Evolutionary conservation across 2,113 vertebrate genomes (phyloP), one percentile per base, ranked within the genome.

Genomic region (Ceuthmochares aereus): DNA sequence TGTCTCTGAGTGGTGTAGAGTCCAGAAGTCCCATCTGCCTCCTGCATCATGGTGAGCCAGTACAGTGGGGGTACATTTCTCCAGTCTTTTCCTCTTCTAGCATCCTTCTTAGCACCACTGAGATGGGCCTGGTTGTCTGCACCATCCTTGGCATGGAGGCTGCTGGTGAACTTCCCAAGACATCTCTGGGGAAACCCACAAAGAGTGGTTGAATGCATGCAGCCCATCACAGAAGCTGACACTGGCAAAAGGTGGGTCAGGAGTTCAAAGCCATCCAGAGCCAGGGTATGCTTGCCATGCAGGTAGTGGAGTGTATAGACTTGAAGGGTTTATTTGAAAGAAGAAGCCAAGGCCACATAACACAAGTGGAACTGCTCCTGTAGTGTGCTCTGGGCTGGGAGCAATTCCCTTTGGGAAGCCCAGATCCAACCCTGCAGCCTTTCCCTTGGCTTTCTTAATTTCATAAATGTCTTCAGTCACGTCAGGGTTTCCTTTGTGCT

Each of bases 251-350:
- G 8, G 14, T 4, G 2, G 13, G n/a, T 60, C 25, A 42, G 32
- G 14, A 79, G 25, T 66, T 80, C 18, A 36, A 36, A 81, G 42
- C 55, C 22, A 1, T 23, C 36, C 62, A 23, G 19, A 89, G 14
- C 12, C 7, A 37, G 36, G 5, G 4, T 54, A 27, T 60, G n/a
- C 5, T 4, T 80, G 20, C 62, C 0, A 0, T n/a, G 19, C 10
- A 13, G 22, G 22, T 62, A 93, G 60, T 2, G 3, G 15, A 7
- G 51, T 83, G 17, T 20, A 34, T 5, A 37, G 29, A 6, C 19
- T 34, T 76, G 40, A 69, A 54, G 32, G 8, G 16, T 47, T 79
- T 62, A 37, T 60, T 56, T 76, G 75, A 18, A 83, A 73, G 22
- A 66, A 37, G n/a, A 93, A 92, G 13, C 40, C 67, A 83, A 54